Evolutionary conservation across 2,888 invertebrate species (phyloP).

Genomic region (Malthinus flaveolus): DNA sequence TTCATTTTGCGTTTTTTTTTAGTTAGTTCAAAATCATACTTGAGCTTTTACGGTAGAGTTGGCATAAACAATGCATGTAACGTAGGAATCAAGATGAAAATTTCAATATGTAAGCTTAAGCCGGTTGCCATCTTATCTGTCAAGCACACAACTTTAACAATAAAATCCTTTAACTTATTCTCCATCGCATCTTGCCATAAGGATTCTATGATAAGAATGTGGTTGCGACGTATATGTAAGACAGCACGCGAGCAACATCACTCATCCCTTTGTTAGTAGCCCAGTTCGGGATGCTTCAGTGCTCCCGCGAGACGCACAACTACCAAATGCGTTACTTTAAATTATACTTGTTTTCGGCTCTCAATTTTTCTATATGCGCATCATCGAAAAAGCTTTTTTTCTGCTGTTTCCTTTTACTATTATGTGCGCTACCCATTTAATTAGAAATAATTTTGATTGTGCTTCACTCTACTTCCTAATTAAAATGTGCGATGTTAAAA

Average conservation of each 20-base stretch:
- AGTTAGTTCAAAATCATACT: slow-evolving; percentile 7
- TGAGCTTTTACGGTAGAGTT: slow-evolving; percentile 14
- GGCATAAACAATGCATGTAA: slow-evolving; percentile 20
- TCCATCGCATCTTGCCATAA: slow-evolving; percentile 11
- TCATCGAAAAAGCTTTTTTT: slow-evolving; percentile 1
- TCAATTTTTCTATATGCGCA: slow-evolving; percentile 32
- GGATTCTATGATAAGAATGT: slow-evolving; percentile 29
- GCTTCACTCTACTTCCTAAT: no score
- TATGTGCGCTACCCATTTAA: no score
- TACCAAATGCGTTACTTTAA: slow-evolving; percentile 38
- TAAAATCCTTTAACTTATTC: slow-evolving; percentile 25
- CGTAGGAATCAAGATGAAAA: slow-evolving; percentile 16
- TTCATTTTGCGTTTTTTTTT: slow-evolving; percentile 3
- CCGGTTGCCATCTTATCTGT: slow-evolving; percentile 22
- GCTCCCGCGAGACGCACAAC: slow-evolving; percentile 34
- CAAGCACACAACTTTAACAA: slow-evolving; percentile 24
- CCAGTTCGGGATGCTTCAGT: slow-evolving; percentile 33
- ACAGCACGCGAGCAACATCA: slow-evolving; percentile 34
- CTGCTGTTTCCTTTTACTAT: no score
- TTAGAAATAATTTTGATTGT: no score
- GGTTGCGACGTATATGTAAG: slow-evolving; percentile 34
- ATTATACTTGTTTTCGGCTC: slow-evolving; percentile 35
- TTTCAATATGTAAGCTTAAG: slow-evolving; percentile 23
- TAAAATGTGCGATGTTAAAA: no score
- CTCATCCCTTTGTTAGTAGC: slow-evolving; percentile 36